Conservation (phyloP, 1,140 invertebrate genomes). For the Tetramorium simillimum region DNA sequence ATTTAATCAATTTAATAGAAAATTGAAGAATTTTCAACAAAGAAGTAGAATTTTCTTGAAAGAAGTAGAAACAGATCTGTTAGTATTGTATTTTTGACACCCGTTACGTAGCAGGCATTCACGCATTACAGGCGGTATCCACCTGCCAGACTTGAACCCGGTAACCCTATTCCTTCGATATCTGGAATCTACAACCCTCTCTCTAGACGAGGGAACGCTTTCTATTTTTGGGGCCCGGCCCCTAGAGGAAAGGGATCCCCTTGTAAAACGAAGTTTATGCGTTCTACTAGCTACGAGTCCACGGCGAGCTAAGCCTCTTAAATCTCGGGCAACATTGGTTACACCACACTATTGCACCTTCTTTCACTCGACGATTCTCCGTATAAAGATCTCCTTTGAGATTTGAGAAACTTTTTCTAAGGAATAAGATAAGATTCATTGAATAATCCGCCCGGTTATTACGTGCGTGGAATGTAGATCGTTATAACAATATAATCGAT, state of each 20-base stretch:
- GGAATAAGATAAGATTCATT: constrained; percentile 35
- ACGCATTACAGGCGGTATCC: constrained; percentile 69
- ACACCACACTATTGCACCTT: constrained; percentile 38
- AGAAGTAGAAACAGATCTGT: neutral
- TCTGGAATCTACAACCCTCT: constrained; percentile 75
- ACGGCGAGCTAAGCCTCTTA: constrained; percentile 68
- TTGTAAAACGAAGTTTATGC: constrained; percentile 69
- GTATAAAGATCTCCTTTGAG: constrained; percentile 63
- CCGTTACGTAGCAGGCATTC: constrained; percentile 67
- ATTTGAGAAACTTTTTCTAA: constrained; percentile 39
- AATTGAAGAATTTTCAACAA: neutral
- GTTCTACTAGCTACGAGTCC: constrained; percentile 52
- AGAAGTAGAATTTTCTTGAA: neutral
- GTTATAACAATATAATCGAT: neutral
- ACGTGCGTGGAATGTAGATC: neutral
- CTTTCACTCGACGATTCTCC: constrained; percentile 53
- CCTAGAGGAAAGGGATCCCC: constrained; percentile 63
- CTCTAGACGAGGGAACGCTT: constrained; percentile 65
- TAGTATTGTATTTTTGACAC: constrained; percentile 67
- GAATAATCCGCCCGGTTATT: constrained; percentile 24
- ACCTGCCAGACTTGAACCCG: constrained; percentile 74
- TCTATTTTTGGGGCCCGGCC: constrained; percentile 69
- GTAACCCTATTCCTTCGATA: constrained; percentile 76
- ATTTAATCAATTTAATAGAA: neutral
- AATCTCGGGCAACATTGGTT: constrained; percentile 67